Conservation (phyloP, 2,888 invertebrate species). For the Eurytoma californica region DNA sequence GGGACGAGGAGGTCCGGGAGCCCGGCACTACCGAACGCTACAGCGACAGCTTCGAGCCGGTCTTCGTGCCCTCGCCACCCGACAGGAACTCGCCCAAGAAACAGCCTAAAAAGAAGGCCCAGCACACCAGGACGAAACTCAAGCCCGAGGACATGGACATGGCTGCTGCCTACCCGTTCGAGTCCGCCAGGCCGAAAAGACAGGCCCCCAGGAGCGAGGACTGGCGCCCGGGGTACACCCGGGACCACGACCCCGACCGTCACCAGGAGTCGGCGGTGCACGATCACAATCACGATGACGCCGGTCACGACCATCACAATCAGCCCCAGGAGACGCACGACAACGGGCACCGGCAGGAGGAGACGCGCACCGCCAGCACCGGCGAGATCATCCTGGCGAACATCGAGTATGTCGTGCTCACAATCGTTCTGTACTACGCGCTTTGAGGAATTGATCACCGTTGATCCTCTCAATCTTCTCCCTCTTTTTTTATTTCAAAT, state of each 20-base stretch:
- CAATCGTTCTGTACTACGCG: slow-evolving; percentile 65
- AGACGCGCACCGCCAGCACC: slow-evolving; percentile 59
- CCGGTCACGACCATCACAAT: slow-evolving; percentile 48
- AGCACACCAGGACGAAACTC: slow-evolving; percentile 38
- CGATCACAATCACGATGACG: slow-evolving; percentile 55
- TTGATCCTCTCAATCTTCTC: background rate
- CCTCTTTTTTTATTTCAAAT: too few species aligned
- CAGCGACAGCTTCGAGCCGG: slow-evolving; percentile 83
- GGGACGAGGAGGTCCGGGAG: slow-evolving; percentile 3
- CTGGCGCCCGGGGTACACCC: slow-evolving; percentile 46
- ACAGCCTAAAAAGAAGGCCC: slow-evolving; percentile 59
- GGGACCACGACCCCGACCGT: slow-evolving; percentile 48
- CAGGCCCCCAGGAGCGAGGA: slow-evolving; percentile 54
- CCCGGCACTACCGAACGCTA: slow-evolving; percentile 57
- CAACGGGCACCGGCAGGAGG: background rate
- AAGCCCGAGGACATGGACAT: slow-evolving; percentile 79
- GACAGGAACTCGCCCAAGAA: slow-evolving; percentile 76
- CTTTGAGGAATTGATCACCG: slow-evolving; percentile 61
- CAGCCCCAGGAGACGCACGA: slow-evolving; percentile 11
- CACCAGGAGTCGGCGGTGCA: slow-evolving; percentile 26
- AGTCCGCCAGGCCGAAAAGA: slow-evolving; percentile 73
- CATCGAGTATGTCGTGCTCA: slow-evolving; percentile 66
- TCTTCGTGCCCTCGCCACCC: slow-evolving; percentile 87
- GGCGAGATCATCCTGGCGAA: slow-evolving; percentile 66
- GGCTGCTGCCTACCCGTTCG: slow-evolving; percentile 81